These are phyloP conservation scores for Poecilia gillii DNA, from an alignment of 2,797 vertebrate species.

Conservation along the genomic window DNA sequence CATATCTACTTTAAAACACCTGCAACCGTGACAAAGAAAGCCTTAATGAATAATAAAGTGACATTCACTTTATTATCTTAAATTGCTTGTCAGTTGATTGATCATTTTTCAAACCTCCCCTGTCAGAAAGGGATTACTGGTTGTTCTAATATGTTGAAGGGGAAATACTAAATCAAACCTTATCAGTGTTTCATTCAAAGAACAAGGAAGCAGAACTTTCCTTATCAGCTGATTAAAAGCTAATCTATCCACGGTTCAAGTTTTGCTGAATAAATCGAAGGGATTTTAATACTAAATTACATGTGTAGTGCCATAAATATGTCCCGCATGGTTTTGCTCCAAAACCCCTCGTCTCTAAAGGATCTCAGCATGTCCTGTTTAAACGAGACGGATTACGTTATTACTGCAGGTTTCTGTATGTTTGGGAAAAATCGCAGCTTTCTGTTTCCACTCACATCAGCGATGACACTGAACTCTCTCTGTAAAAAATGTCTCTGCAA, in stretches of 20 bases:
- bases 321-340: background rate
- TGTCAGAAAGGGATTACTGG: background rate
- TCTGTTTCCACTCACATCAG: slow-evolving; percentile 45
- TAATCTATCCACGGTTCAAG: background rate
- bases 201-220: background rate
- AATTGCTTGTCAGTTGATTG: background rate
- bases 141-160: background rate
- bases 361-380: background rate
- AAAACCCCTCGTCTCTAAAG: background rate
- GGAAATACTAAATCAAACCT: background rate
- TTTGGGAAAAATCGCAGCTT: slow-evolving; percentile 36
- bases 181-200: background rate
- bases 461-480: background rate
- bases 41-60: too few relatives aligned
- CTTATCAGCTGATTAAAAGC: background rate
- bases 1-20: background rate
- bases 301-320: background rate
- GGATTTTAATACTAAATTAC: background rate
- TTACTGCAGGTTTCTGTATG: slow-evolving; percentile 21
- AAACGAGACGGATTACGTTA: background rate
- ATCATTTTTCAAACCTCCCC: background rate
- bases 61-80: background rate
- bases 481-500: slow-evolving; percentile 29
- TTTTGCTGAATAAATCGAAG: background rate
- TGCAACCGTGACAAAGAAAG: background rate